phyloP scores from a whole-genome alignment of 2,113 vertebrate species.

The Thomomys bottae region DNA sequence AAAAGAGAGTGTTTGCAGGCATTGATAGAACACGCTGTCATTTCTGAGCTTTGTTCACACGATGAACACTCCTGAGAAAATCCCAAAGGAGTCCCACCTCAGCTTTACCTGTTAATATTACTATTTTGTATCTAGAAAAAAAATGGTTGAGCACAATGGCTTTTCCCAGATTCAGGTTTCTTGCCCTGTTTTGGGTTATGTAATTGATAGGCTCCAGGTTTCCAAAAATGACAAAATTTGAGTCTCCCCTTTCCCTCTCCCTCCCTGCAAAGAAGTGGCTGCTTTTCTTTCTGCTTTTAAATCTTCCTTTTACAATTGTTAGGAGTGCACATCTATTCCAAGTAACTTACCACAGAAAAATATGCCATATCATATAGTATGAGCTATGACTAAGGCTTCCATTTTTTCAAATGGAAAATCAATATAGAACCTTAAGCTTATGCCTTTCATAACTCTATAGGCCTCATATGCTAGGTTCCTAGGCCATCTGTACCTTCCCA shows the following conservation, averaged over 20 bases:
- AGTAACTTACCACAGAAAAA: not conserved
- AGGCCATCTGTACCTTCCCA: too few relatives aligned
- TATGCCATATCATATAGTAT: not conserved
- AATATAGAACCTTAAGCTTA: not conserved
- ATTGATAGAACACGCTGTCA: not conserved
- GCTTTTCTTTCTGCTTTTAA: not conserved
- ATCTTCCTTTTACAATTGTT: constrained; percentile 26
- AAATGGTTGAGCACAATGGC: not conserved
- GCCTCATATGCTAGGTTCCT: not conserved
- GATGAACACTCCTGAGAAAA: not conserved
- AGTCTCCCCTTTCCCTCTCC: not conserved
- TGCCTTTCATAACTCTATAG: not conserved
- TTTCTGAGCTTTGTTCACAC: constrained; percentile 3
- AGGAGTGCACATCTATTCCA: not conserved
- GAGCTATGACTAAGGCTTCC: not conserved
- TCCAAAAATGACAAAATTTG: not conserved
- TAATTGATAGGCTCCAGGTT: not conserved
- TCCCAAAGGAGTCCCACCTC: not conserved
- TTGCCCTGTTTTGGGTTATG: not conserved
- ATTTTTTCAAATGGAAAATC: constrained; percentile 1
- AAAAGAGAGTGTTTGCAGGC: constrained; percentile 12
- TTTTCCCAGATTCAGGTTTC: not conserved
- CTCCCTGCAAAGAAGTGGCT: not conserved
- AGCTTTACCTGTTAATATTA: not conserved
- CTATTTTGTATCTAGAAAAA: constrained; percentile 10